Conservation (phyloP, 2,888 invertebrate genomes). For the Ligdia adustata region DNA sequence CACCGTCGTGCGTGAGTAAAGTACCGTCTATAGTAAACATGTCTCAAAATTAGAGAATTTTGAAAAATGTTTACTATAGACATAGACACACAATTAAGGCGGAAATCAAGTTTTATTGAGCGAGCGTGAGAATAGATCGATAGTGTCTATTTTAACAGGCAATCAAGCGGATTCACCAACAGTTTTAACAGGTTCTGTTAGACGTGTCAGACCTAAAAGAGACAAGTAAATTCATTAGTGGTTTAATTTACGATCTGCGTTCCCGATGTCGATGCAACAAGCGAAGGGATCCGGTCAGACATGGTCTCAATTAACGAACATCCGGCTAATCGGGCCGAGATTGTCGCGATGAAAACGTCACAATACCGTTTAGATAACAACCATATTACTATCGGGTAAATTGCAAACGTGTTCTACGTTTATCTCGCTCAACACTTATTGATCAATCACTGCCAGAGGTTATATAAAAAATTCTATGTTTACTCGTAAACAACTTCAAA, state of each 20-base stretch:
- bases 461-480: conserved; percentile 28
- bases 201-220: conserved; percentile 20
- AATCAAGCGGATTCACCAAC: conserved; percentile 7
- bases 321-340: conserved; percentile 50
- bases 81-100: conserved; percentile 4
- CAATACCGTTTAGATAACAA: conserved; percentile 43
- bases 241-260: conserved; percentile 44
- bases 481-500: conserved; percentile 37
- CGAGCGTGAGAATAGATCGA: conserved; percentile 45
- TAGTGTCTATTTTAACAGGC: conserved; percentile 21
- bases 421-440: conserved; percentile 18
- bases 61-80: conserved; percentile 19
- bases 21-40: too few species aligned
- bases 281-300: conserved; percentile 42
- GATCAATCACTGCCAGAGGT: conserved; percentile 26
- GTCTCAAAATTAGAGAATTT: conserved; percentile 26
- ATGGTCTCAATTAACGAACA: conserved; percentile 56
- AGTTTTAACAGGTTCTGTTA: conserved; percentile 1
- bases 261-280: conserved; percentile 2
- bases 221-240: conserved; percentile 37
- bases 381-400: conserved; percentile 9
- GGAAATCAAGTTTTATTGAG: conserved; percentile 20
- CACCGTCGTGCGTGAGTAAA: too few species aligned
- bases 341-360: conserved; percentile 46
- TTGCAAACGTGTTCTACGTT: conserved; percentile 12